Evolutionary conservation across 1,140 invertebrate genomes (phyloP).

Genomic region (Papilio polytes): DNA sequence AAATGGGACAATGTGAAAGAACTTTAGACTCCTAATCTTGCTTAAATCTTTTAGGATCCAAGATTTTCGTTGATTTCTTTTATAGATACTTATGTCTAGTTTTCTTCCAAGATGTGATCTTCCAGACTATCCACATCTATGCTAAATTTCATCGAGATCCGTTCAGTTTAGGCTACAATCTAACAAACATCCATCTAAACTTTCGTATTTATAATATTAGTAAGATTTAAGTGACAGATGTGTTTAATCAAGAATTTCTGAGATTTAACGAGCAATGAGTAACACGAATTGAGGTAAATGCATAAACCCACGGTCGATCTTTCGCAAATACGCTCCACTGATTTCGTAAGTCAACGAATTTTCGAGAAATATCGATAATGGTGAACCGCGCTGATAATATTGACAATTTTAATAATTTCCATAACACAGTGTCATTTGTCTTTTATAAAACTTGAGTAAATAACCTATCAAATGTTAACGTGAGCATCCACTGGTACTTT

Average conservation of each 20-base stretch:
- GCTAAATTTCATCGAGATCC: no score
- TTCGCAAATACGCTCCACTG: background rate
- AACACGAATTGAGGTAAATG: background rate
- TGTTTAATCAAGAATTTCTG: background rate
- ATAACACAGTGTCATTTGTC: constrained; percentile 4
- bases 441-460: constrained; percentile 5
- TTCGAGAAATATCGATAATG: constrained; percentile 17
- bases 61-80: no score
- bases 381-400: background rate
- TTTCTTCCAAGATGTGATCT: no score
- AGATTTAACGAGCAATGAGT: background rate
- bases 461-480: background rate
- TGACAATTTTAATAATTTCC: background rate
- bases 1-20: no score
- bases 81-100: no score
- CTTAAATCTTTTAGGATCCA: no score
- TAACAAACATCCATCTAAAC: no score
- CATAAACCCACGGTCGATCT: background rate
- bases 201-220: no score
- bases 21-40: no score
- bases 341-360: background rate
- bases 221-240: background rate
- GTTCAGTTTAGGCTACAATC: no score
- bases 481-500: background rate
- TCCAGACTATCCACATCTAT: no score